phyloP scores from a whole-genome alignment of 2,888 invertebrate species.

The Perithous albicinctus region DNA sequence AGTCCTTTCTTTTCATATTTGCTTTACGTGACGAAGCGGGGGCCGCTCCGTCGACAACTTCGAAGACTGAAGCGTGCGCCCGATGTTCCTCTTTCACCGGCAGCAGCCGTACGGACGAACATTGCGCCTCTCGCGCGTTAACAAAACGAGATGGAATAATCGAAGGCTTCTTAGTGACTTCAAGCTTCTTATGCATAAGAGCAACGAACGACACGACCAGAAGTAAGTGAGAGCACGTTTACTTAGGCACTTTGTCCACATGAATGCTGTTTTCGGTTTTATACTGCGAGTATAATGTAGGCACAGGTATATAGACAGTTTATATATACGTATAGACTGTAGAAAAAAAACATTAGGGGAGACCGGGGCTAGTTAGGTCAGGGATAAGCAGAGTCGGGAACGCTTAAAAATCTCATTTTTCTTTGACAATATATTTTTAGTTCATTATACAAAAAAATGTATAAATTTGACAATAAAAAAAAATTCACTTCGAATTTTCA shows the following conservation, averaged over 20 bases:
- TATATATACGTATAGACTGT: background rate
- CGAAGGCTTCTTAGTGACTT: slow-evolving; percentile 17
- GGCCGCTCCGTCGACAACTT: slow-evolving; percentile 17
- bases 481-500: no score
- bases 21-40: slow-evolving; percentile 76
- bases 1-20: slow-evolving; percentile 75
- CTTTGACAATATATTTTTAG: no score
- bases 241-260: slow-evolving; percentile 4
- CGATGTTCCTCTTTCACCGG: slow-evolving; percentile 22
- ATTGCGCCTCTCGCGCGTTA: slow-evolving; percentile 12
- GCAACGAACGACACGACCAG: background rate
- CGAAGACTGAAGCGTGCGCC: slow-evolving; percentile 27
- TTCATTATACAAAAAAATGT: no score
- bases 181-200: background rate
- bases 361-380: no score
- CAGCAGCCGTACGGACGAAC: slow-evolving; percentile 33
- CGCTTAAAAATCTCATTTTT: no score
- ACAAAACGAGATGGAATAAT: slow-evolving; percentile 13
- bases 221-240: background rate
- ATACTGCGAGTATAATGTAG: slow-evolving; percentile 12
- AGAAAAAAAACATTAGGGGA: slow-evolving; percentile 6
- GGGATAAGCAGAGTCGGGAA: no score
- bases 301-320: background rate
- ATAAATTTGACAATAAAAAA: no score
- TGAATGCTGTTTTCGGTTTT: background rate